Base-by-base conservation (phyloP, 2,888 invertebrate genomes). In the Pocota personata region DNA sequence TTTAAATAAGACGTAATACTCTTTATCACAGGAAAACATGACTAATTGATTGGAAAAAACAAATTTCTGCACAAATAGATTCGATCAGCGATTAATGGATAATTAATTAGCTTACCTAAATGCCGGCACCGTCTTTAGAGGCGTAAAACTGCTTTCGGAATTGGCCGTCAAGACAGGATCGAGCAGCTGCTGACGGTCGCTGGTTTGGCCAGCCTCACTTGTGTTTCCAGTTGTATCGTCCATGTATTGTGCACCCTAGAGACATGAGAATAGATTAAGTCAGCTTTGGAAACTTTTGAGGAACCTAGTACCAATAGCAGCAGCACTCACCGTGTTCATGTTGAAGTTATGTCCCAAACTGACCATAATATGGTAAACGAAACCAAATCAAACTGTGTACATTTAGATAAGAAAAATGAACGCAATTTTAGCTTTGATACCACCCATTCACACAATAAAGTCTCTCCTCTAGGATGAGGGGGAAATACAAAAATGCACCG, bases 151-250 rank as follows among this genome's bases (percentile, higher is more conserved):
- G 35, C 89, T 89, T 66, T 90, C 90, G 24, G 89, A 87, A 64
- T 90, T 89, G 0, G 92, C 89, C n/a, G 90, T 89, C 2, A 92
- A 86, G 6, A 92, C 91, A 0, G 92, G 91, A 79, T 92, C 91
- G 21, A 90, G 88, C 7, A 92, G 84, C 46, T 90, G 89, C 27
- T 91, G 90, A 2, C 89, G 88, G 62, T 92, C 92, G 62, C 82
- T 88, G 1, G 87, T 72, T 64, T 77, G 86, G 40, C 62, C 79
- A 60, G 76, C 50, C 14, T 86, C 83, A 67, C 50, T 86, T 77
- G 64, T 32, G 43, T 87, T 83, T 27, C 77, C 77, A 21, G 67
- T 88, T 60, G 88, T 88, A 27, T 88, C 89, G 60, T 76, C 84
- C 88, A 90, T 88, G 67, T 88, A 89, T 84, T 90, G 88, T 77